Conservation (phyloP, 2,888 invertebrate species). For the Eupithecia subfuscata region DNA sequence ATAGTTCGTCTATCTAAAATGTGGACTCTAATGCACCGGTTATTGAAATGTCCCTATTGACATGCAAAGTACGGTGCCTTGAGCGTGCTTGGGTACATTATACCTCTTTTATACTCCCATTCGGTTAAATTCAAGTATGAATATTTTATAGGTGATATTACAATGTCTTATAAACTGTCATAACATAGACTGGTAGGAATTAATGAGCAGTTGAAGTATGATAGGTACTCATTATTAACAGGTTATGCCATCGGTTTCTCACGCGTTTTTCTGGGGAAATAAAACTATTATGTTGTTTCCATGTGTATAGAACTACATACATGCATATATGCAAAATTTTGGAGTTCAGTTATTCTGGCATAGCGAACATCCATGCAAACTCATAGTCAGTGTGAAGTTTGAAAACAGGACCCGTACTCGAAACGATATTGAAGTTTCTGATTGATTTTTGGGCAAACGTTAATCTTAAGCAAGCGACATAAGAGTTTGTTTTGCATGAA, state of each 20-base stretch:
- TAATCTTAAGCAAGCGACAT: too few species aligned
- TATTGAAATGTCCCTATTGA: conserved; percentile 5
- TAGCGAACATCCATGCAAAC: not conserved
- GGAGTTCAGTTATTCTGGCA: not conserved
- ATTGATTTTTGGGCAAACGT: too few species aligned
- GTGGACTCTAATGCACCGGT: not conserved
- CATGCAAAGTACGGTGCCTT: not conserved
- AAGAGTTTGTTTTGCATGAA: too few species aligned
- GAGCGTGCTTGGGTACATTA: not conserved
- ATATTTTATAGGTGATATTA: conserved; percentile 3
- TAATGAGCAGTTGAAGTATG: not conserved
- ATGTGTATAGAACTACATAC: too few species aligned
- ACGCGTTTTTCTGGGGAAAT: too few species aligned
- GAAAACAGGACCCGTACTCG: not conserved
- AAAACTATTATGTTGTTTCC: too few species aligned
- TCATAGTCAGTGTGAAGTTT: not conserved
- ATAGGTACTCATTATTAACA: not conserved
- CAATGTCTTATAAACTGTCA: not conserved
- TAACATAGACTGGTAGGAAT: not conserved
- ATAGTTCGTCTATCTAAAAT: not conserved
- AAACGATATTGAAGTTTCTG: too few species aligned
- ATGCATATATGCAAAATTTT: too few species aligned
- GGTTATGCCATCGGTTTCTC: not conserved
- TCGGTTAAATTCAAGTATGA: not conserved
- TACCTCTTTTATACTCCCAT: not conserved